Evolutionary conservation across 2,888 invertebrate species (phyloP), one percentile per base, ranked within the genome.

Genomic region (Chalcis sispes): DNA sequence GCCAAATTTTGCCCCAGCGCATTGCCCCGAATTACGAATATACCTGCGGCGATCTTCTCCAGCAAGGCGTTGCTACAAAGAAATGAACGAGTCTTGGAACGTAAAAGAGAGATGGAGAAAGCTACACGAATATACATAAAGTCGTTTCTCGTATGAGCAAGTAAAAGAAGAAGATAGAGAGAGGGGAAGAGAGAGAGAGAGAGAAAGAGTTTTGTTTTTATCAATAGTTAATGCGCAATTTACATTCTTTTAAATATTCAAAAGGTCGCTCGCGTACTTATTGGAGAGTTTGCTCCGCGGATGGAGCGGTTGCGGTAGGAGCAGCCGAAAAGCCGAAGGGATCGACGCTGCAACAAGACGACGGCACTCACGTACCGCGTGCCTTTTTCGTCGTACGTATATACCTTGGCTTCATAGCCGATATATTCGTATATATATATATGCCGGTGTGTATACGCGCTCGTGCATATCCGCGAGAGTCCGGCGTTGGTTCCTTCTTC

Each of bases 221-320:
- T 84, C 84, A 84, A 84, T 84, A 83, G 82, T 84, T 84, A 84
- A 85, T 84, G 83, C 83, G 79, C 82, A 85, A 84, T 84, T 84
- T 85, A 84, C 85, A 83, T 85, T 80, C 81, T 77, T 79, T 85
- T 83, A 85, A 84, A 84, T 85, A 84, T 85, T 85, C 84, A 85
- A 82, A 82, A 81, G 75, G 74, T 64, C 61, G 77, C 79, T 72
- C 50, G 79, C 73, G 20, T 59, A 65, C 42, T 70, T 75, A 64
- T 67, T 54, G 67, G 48, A 7, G 69, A 74, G 56, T 72, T 72
- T 56, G 32, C 59, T 13, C 32, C 29, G 25, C 27, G 15, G 1
- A 25, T 15, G 8, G 7, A 1, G 58, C 36, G 7, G 25, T 15
- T n/a, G n/a, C n/a, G n/a, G 61, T 10, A 5, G 15, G 32, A 20